Evolutionary conservation across 2,888 invertebrate species (phyloP).

Genomic region (Branchipolynoe longqiensis): DNA sequence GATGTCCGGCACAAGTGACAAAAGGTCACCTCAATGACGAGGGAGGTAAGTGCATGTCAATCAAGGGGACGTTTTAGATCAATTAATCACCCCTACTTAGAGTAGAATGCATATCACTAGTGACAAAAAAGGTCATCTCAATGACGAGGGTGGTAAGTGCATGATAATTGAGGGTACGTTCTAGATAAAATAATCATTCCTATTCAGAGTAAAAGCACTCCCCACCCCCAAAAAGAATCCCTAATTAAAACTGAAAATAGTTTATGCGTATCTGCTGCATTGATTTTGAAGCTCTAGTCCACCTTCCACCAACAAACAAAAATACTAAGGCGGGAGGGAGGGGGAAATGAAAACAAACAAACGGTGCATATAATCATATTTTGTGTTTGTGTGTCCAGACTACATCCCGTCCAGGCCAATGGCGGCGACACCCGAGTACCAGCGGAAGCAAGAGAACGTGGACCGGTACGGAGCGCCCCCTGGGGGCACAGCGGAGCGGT

Average conservation of each 20-base stretch:
- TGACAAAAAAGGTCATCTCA: slow-evolving; percentile 69
- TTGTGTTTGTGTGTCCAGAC: slow-evolving; percentile 41
- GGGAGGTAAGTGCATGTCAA: slow-evolving; percentile 58
- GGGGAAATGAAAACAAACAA: background rate
- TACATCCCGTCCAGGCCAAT: slow-evolving; percentile 52
- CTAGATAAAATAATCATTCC: too few species aligned
- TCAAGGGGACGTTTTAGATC: too few species aligned
- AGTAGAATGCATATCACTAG: slow-evolving; percentile 65
- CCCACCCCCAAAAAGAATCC: too few species aligned
- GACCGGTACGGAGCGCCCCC: slow-evolving; percentile 54
- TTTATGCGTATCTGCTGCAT: too few species aligned
- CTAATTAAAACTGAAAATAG: too few species aligned
- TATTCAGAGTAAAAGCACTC: slow-evolving; percentile 61
- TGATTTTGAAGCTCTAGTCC: too few species aligned
- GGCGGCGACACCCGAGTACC: slow-evolving; percentile 59
- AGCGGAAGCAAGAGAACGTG: slow-evolving; percentile 61
- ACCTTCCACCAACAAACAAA: too few species aligned
- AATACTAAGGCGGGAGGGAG: too few species aligned
- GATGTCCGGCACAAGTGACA: slow-evolving; percentile 68
- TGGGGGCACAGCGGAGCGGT: slow-evolving; percentile 18
- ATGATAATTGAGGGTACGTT: too few species aligned
- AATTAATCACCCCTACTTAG: slow-evolving; percentile 62
- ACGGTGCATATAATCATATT: background rate
- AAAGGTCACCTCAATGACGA: slow-evolving; percentile 66
- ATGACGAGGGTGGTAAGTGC: slow-evolving; percentile 55